A percentile compares a stretch with the other conserved stretches of the same genome.
Evolutionary conservation across 2,797 vertebrate genomes (phyloP).

Genomic region (Trichosurus vulpecula): DNA sequence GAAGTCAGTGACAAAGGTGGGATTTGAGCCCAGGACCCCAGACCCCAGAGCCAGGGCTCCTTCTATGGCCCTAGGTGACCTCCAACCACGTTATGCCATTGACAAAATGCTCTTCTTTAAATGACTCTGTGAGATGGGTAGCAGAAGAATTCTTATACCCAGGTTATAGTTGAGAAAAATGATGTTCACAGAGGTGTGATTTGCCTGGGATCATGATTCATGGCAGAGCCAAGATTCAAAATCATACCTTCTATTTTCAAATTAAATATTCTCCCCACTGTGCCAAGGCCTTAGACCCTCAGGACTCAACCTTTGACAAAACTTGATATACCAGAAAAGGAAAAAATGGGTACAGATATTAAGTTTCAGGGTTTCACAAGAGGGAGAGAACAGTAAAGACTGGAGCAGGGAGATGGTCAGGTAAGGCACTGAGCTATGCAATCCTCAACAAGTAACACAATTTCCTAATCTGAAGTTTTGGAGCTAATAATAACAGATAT

Average conservation of each 20-base stretch:
- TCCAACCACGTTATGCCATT: not conserved
- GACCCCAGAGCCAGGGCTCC: not conserved
- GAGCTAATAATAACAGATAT: not conserved
- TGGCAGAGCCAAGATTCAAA: not conserved
- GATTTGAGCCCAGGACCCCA: not conserved
- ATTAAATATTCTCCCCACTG: not conserved
- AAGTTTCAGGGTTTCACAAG: not conserved
- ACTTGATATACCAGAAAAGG: not conserved
- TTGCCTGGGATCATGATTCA: not conserved
- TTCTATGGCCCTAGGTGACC: no score
- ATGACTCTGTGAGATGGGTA: not conserved
- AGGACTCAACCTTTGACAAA: not conserved
- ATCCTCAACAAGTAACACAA: not conserved
- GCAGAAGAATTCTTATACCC: not conserved
- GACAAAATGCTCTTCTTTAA: not conserved
- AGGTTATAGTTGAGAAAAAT: not conserved
- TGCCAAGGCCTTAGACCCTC: not conserved
- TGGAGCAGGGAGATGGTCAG: not conserved
- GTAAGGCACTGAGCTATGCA: not conserved
- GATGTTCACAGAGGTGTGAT: not conserved
- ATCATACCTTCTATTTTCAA: not conserved
- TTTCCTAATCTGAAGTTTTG: not conserved
- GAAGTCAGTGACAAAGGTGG: not conserved
- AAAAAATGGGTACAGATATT: not conserved
- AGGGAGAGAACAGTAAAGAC: not conserved